Evolutionary conservation across 2,888 invertebrate genomes (phyloP), one percentile per base, ranked within the genome.

Genomic region (Cantharis nigra): DNA sequence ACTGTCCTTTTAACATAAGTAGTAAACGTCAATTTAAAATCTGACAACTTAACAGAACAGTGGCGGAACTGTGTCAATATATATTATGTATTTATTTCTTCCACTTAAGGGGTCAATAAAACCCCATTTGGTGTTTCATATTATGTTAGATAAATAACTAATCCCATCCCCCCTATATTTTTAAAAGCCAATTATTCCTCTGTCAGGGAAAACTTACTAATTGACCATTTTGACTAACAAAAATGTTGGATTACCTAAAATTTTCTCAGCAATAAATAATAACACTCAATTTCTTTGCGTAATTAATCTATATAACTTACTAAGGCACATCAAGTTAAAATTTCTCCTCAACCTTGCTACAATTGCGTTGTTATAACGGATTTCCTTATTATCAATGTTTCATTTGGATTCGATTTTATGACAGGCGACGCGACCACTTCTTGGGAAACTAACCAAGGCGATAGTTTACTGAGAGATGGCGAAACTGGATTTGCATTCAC

Each of bases 341-440:
- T 49, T 49, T n/a, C 49, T 49, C 49, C 49, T 49, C 49, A 70
- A 62, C 26, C 49, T 5, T 14, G 70, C 71, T 91, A 94, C 84
- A 96, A 91, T 88, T 96, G 96, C 79, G 96, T 96, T 81, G 96
- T 96, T 83, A 96, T 96, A 84, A 96, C 96, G 79, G 96, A 95
- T 89, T 96, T 96, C 83, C 96, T 92, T 85, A 95, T 93, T 82
- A 96, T 94, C 14, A 87, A 80, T 85, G 92, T 91, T 86, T 94
- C 91, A 82, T 92, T 90, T 26, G 91, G 90, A 69, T 91, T 90
- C 4, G 92, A 90, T 78, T 91, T 90, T 69, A 94, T 93, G 20
- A 89, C 87, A 20, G 91, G 90, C 33, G 90, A 89, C 49, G 92
- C 91, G 77, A 92, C 91, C 18, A 93, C 92, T 84, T 94, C 94